Evolutionary conservation across 2,113 vertebrate genomes (phyloP), one percentile per base, ranked within the genome.

Genomic region (Nymphicus hollandicus): DNA sequence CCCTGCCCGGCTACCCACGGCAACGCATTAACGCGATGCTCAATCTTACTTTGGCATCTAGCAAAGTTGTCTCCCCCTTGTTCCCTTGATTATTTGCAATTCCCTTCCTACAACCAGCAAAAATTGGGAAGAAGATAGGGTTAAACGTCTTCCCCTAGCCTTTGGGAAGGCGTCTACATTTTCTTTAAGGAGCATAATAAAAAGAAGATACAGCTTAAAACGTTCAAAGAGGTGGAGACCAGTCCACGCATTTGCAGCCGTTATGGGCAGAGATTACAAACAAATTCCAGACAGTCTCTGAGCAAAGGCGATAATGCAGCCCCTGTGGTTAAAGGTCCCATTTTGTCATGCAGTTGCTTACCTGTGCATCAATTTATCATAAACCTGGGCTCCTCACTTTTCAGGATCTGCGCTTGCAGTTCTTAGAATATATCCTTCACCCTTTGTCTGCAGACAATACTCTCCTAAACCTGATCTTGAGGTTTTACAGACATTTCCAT

Each of bases 391-490:
- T 98, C 97, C 98, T 98, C 98, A 97, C 98, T 98, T 97, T 98
- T 99, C 98, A 98, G 97, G 98, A 97, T 98, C 97, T 98, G 98
- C 96, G 95, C 98, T 98, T 98, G 98, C 98, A 98, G 98, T 96
- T 98, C 98, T 98, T 97, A 98, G 98, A 98, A 98, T 98, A 98
- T 98, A 99, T 99, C 99, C 99, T 99, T 99, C 99, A 99, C 98
- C 98, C 98, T 99, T 99, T 99, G 99, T 99, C 98, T 99, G 98
- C 95, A 98, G 98, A 98, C 99, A 98, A 98, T 98, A 98, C 98
- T 98, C 98, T 99, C 99, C 99, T 99, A 99, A 99, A 99, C 99
- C 99, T 99, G 98, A 99, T 99, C 99, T 99, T 99, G 99, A 98
- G 98, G 98, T 98, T 99, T 99, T 98, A 98, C 99, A 99, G 98